phyloP scores from a whole-genome alignment of 2,888 invertebrate genomes.

The Allacma fusca region DNA sequence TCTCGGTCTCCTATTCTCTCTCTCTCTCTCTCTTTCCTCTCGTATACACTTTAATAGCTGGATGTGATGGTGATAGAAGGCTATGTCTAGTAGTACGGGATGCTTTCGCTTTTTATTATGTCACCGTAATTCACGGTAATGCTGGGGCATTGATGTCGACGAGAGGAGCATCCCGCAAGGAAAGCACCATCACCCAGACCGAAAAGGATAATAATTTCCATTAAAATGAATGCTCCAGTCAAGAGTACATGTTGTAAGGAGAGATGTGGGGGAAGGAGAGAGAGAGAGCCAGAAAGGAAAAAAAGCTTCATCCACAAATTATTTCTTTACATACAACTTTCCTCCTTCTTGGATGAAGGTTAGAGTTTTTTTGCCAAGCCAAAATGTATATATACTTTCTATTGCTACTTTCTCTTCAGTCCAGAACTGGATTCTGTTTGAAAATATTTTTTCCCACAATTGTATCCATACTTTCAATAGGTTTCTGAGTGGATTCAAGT shows the following conservation, averaged over 20 bases:
- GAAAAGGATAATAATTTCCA: conserved; percentile 56
- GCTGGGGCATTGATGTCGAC: conserved; percentile 50
- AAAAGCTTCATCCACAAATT: conserved; percentile 13
- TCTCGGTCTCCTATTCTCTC: not conserved
- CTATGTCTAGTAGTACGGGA: conserved; percentile 27
- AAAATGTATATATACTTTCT: too few relatives aligned
- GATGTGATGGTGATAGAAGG: conserved; percentile 18
- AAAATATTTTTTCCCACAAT: not conserved
- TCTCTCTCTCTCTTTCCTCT: not conserved
- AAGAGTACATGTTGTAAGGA: not conserved
- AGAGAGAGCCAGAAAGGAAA: not conserved
- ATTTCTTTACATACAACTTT: not conserved
- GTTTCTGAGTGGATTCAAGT: too few relatives aligned
- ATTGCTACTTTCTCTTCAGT: too few relatives aligned
- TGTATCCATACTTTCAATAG: not conserved
- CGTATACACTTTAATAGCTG: conserved; percentile 19
- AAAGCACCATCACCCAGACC: conserved; percentile 48
- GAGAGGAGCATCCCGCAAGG: conserved; percentile 47
- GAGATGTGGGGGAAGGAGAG: not conserved
- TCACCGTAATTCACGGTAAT: conserved; percentile 57
- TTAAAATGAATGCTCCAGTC: conserved; percentile 52
- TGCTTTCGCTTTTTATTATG: conserved; percentile 55
- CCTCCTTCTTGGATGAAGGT: not conserved
- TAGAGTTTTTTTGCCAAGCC: too few relatives aligned
- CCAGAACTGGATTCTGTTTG: too few relatives aligned